phyloP scores from a whole-genome alignment of 2,797 vertebrate genomes.

The Kryptolebias ocellatus region DNA sequence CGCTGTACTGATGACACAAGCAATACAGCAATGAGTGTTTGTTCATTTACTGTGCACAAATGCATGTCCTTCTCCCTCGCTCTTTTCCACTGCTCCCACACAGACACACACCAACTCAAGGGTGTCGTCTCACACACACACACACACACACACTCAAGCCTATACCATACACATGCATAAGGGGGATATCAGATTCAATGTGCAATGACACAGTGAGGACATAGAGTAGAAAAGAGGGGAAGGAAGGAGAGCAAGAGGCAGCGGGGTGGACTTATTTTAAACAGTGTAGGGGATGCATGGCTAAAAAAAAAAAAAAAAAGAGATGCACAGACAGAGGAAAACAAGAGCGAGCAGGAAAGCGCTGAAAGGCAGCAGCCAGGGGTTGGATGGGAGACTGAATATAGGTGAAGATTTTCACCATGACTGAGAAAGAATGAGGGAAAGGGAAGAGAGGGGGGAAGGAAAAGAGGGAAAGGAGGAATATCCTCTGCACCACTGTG shows the following conservation, averaged over 20 bases:
- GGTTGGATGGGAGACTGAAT: conserved; percentile 53
- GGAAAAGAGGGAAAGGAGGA: conserved; percentile 75
- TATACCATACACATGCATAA: conserved; percentile 59
- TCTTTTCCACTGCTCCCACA: conserved; percentile 29
- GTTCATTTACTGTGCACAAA: conserved; percentile 75
- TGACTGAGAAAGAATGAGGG: conserved; percentile 68
- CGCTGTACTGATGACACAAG: conserved; percentile 77
- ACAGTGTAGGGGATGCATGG: conserved; percentile 66
- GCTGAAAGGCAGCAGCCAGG: conserved; percentile 47
- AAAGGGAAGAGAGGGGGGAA: conserved; percentile 54
- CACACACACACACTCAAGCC: conserved; percentile 33
- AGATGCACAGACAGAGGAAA: conserved; percentile 54
- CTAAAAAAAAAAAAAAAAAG: conserved; percentile 57
- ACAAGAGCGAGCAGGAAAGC: conserved; percentile 36
- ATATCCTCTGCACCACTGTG: conserved; percentile 88
- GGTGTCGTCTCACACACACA: conserved; percentile 42
- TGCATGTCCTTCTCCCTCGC: conserved; percentile 65
- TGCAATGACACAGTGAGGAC: conserved; percentile 81
- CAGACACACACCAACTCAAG: conserved; percentile 47
- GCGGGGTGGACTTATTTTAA: conserved; percentile 66
- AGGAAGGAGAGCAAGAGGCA: conserved; percentile 43
- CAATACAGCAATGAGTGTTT: conserved; percentile 74
- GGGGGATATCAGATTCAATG: conserved; percentile 75
- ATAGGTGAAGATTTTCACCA: conserved; percentile 70
- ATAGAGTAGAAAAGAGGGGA: conserved; percentile 49